phyloP scores from a whole-genome alignment of 2,113 vertebrate genomes.

The Zonotrichia leucophrys region DNA sequence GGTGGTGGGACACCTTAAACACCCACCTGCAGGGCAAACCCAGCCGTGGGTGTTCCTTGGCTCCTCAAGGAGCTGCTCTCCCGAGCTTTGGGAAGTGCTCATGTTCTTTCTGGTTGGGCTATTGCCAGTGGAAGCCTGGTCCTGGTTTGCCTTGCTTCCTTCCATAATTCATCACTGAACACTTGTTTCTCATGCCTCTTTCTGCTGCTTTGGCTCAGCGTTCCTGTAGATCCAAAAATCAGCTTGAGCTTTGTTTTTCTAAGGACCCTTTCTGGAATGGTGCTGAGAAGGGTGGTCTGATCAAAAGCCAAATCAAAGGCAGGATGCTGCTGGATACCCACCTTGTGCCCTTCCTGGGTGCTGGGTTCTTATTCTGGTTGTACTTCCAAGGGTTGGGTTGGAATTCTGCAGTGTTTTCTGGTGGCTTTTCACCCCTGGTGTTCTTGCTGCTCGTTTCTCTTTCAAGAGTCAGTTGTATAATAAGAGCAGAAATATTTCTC shows the following conservation, averaged over 20 bases:
- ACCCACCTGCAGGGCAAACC: not conserved
- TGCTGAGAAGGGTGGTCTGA: not conserved
- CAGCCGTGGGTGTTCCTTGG: fast-evolving
- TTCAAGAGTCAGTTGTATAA: not conserved
- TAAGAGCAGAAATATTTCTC: not conserved
- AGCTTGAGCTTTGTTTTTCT: not conserved
- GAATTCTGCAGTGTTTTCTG: not conserved
- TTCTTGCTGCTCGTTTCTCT: not conserved
- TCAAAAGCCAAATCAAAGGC: not conserved
- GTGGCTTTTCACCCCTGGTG: not conserved
- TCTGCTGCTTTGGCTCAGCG: not conserved
- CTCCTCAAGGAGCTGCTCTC: not conserved
- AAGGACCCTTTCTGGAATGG: fast-evolving
- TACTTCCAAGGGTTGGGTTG: not conserved
- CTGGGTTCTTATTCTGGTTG: not conserved
- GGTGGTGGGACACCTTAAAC: not conserved
- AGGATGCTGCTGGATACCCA: not conserved
- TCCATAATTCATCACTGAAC: not conserved
- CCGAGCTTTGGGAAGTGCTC: not conserved
- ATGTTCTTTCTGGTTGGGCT: not conserved
- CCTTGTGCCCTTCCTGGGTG: not conserved
- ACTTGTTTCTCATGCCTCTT: not conserved
- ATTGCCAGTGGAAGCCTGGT: not conserved
- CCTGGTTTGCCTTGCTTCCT: not conserved
- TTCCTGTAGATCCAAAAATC: not conserved